These are phyloP conservation scores for Anarsia innoxiella DNA, from an alignment of 2,888 invertebrate species.

Conservation along the genomic window DNA sequence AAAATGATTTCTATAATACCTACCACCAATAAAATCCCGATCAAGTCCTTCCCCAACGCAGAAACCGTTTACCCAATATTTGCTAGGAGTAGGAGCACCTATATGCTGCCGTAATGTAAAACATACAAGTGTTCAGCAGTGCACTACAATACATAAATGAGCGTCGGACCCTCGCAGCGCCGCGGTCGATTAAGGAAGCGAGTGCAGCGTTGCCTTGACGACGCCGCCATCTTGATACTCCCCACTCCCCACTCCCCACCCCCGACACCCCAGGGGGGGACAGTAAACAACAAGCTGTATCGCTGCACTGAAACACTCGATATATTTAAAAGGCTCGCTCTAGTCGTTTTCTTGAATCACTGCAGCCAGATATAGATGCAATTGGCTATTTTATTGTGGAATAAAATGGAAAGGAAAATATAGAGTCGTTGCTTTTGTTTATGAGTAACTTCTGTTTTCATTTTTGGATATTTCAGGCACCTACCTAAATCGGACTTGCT, in stretches of 20 bases:
- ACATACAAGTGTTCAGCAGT: slow-evolving; percentile 46
- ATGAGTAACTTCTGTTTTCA: too few species aligned
- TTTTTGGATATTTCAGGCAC: too few species aligned
- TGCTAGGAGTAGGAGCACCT: too few species aligned
- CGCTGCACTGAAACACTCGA: slow-evolving; percentile 73
- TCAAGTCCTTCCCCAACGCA: too few species aligned
- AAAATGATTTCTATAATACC: too few species aligned
- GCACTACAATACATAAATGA: slow-evolving; percentile 70
- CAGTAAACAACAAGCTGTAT: slow-evolving; percentile 71
- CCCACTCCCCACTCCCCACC: slow-evolving; percentile 19
- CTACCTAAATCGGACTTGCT: too few species aligned
- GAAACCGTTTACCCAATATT: too few species aligned
- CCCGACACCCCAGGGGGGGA: slow-evolving; percentile 42
- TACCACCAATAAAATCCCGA: too few species aligned
- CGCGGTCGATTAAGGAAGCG: slow-evolving; percentile 75
- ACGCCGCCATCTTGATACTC: slow-evolving; percentile 65
- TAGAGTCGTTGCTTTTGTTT: too few species aligned
- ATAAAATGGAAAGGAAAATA: too few species aligned
- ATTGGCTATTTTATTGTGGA: too few species aligned
- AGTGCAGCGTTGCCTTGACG: slow-evolving; percentile 71
- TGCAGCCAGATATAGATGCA: too few species aligned
- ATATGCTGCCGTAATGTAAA: slow-evolving; percentile 41
- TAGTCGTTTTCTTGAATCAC: slow-evolving; percentile 44
- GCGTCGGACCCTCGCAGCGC: slow-evolving; percentile 44
- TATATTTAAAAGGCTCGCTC: slow-evolving; percentile 65